Evolutionary conservation across 2,888 invertebrate genomes (phyloP).

Genomic region (Lamproptera curius): DNA sequence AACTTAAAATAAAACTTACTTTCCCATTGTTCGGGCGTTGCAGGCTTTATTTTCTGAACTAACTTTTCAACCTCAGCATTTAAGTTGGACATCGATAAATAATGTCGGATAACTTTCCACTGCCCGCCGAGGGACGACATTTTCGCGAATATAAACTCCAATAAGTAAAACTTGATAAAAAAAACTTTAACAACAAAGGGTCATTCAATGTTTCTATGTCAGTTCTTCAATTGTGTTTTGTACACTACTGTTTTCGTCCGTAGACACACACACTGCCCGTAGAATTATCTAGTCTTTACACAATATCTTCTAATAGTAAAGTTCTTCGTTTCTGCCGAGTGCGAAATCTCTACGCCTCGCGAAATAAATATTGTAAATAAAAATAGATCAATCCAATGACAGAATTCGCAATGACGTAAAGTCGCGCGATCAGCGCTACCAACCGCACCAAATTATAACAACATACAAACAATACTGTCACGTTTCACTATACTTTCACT

Average conservation of each 20-base stretch:
- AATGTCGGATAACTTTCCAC: conserved; percentile 65
- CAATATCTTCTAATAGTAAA: conserved; percentile 24
- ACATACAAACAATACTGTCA: conserved; percentile 33
- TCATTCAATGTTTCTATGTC: not conserved
- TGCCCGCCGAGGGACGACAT: conserved; percentile 67
- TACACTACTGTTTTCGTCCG: conserved; percentile 19
- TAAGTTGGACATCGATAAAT: conserved; percentile 55
- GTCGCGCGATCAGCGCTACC: conserved; percentile 59
- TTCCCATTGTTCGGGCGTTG: conserved; percentile 62
- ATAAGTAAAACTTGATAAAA: not conserved
- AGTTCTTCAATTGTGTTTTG: conserved; percentile 23
- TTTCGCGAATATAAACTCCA: conserved; percentile 19
- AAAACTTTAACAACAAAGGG: not conserved
- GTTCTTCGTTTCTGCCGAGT: conserved; percentile 13
- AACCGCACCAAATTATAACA: conserved; percentile 46
- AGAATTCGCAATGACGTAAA: conserved; percentile 51
- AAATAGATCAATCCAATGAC: conserved; percentile 63
- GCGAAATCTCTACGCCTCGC: conserved; percentile 28
- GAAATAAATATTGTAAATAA: conserved; percentile 39
- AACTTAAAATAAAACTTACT: conserved; percentile 43
- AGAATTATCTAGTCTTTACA: conserved; percentile 23
- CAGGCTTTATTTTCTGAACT: conserved; percentile 54
- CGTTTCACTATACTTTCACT: conserved; percentile 22
- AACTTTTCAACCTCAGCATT: conserved; percentile 61
- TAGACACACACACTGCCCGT: conserved; percentile 20